A percentile compares a stretch with the other conserved stretches of the same genome.
Evolutionary conservation across 2,888 invertebrate species (phyloP).

Genomic region (Nemurella pictetii): DNA sequence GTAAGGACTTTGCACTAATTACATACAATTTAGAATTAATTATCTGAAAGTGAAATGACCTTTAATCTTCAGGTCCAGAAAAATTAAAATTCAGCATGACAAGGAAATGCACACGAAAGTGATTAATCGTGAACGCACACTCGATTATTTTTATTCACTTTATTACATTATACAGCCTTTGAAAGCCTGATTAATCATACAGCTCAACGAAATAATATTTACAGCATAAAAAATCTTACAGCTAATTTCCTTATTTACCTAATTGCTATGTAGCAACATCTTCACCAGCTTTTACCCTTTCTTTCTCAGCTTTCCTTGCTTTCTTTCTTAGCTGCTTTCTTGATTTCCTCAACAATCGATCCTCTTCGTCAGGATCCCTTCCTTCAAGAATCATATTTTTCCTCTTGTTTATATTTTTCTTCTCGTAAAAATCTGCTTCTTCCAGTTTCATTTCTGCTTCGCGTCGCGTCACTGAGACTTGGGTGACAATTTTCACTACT

Average conservation of each 20-base stretch:
- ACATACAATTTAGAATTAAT: background rate
- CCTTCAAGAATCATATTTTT: conserved; percentile 88
- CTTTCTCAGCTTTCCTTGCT: conserved; percentile 36
- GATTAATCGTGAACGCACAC: no score
- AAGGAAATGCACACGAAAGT: background rate
- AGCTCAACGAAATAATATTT: no score
- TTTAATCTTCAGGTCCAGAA: background rate
- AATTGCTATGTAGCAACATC: background rate
- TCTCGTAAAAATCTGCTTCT: conserved; percentile 88
- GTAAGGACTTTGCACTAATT: background rate
- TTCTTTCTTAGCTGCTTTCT: conserved; percentile 38
- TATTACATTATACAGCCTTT: background rate
- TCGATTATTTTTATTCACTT: no score
- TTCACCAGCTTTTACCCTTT: conserved; percentile 36
- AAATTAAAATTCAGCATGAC: background rate
- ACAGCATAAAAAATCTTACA: no score
- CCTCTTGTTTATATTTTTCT: conserved; percentile 79
- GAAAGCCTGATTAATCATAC: background rate
- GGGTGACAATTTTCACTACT: conserved; percentile 87
- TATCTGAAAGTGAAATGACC: background rate
- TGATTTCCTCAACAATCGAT: conserved; percentile 40
- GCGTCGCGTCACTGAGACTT: conserved; percentile 88
- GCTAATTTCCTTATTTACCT: no score
- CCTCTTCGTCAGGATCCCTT: conserved; percentile 69
- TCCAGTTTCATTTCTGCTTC: conserved; percentile 92